A percentile compares a stretch with the other conserved stretches of the same genome.
phyloP scores from a whole-genome alignment of 2,113 vertebrate genomes.

The Lophochroa leadbeateri region DNA sequence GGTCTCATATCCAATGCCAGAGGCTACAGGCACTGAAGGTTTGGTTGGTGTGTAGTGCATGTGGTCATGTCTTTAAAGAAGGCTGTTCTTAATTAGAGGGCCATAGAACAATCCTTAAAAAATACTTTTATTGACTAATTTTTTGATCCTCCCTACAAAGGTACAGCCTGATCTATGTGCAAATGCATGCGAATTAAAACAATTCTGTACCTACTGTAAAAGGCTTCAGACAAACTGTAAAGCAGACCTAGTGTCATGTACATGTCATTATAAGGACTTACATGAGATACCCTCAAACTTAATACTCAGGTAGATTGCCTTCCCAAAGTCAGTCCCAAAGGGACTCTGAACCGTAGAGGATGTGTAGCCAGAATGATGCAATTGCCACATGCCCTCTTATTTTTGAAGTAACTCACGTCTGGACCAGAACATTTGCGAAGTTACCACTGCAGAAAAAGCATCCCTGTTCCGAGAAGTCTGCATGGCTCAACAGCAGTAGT shows the following conservation, averaged over 20 bases:
- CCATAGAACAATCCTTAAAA: background rate
- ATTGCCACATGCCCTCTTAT: background rate
- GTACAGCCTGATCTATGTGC: background rate
- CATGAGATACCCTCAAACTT: background rate
- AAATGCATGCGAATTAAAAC: background rate
- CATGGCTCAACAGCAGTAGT: background rate
- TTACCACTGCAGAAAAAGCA: background rate
- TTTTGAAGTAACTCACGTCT: background rate
- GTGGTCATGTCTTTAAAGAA: background rate
- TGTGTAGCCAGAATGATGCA: background rate
- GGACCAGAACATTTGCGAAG: background rate
- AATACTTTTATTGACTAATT: background rate
- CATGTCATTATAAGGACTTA: background rate
- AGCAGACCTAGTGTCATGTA: background rate
- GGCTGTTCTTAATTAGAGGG: background rate
- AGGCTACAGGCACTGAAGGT: background rate
- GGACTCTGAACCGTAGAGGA: background rate
- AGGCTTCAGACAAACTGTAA: background rate
- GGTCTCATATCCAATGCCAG: background rate
- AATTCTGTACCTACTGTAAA: background rate
- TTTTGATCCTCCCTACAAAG: background rate
- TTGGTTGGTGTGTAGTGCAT: background rate
- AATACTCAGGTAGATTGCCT: background rate
- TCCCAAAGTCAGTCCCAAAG: background rate
- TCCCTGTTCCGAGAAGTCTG: background rate